These are phyloP conservation scores for Trissonchulus latispiculum DNA, from an alignment of 2,888 invertebrate species.

Conservation along the genomic window DNA sequence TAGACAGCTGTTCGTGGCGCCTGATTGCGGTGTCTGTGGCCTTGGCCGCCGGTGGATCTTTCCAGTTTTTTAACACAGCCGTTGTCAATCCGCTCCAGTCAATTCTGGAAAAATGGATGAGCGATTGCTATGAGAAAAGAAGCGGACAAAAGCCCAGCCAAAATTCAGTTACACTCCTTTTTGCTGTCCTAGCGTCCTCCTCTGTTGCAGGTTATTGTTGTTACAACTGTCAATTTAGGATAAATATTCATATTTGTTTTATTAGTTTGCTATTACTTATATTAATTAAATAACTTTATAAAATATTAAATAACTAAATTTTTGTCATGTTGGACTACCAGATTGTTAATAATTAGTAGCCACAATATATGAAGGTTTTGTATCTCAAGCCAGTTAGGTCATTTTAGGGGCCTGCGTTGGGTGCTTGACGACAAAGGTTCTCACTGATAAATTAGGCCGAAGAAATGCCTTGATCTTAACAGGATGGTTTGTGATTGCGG, in stretches of 20 bases:
- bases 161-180: constrained; percentile 9
- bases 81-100: constrained; percentile 37
- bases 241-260: too few species aligned
- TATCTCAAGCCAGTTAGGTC: background rate
- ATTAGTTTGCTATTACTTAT: too few species aligned
- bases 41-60: constrained; percentile 41
- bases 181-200: constrained; percentile 45
- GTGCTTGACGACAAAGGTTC: constrained; percentile 43
- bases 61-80: constrained; percentile 40
- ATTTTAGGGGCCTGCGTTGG: constrained; percentile 42
- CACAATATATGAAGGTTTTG: too few species aligned
- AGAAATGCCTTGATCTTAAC: constrained; percentile 38
- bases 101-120: constrained; percentile 38
- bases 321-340: too few species aligned
- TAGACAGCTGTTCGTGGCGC: too few species aligned
- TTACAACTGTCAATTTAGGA: too few species aligned
- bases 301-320: too few species aligned
- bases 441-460: constrained; percentile 46
- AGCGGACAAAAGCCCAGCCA: constrained; percentile 25
- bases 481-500: constrained; percentile 41
- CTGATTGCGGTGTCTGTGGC: too few species aligned
- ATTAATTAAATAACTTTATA: too few species aligned
- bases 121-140: constrained; percentile 39
- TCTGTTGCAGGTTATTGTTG: constrained; percentile 46
- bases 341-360: too few species aligned